These are phyloP conservation scores for Delphinapterus leucas DNA, from an alignment of 2,113 vertebrate genomes.

Conservation along the genomic window DNA sequence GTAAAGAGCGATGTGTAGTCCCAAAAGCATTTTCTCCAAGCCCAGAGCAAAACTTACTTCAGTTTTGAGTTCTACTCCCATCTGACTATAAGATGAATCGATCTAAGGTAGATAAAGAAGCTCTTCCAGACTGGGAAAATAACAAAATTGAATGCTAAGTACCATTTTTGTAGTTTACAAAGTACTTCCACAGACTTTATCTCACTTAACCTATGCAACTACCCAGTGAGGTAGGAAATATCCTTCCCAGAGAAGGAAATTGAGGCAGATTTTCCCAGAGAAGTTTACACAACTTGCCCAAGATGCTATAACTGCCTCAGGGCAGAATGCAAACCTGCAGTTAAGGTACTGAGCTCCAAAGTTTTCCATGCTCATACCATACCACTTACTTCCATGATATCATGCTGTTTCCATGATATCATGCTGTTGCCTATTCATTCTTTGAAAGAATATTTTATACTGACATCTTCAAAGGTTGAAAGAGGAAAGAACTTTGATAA, in stretches of 20 bases:
- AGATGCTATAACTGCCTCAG: neutral
- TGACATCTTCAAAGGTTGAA: slow-evolving; percentile 26
- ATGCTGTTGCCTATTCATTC: neutral
- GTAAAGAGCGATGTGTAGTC: neutral
- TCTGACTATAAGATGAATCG: neutral
- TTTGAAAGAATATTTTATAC: neutral
- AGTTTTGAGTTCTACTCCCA: neutral
- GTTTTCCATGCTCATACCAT: neutral
- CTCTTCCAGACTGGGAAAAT: neutral
- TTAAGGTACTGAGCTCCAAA: neutral
- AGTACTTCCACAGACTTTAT: neutral
- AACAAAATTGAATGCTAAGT: neutral
- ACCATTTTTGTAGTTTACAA: neutral
- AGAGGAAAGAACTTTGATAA: neutral
- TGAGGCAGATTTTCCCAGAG: neutral
- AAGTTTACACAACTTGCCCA: neutral
- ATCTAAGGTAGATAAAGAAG: neutral
- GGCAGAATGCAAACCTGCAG: neutral
- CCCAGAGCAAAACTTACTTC: neutral
- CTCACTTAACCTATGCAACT: neutral
- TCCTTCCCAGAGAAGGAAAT: neutral
- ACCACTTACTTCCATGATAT: neutral
- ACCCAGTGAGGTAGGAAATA: neutral
- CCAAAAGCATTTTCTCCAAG: neutral
- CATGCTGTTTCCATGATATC: neutral